phyloP scores from a whole-genome alignment of 2,113 vertebrate species.

The Equus quagga region DNA sequence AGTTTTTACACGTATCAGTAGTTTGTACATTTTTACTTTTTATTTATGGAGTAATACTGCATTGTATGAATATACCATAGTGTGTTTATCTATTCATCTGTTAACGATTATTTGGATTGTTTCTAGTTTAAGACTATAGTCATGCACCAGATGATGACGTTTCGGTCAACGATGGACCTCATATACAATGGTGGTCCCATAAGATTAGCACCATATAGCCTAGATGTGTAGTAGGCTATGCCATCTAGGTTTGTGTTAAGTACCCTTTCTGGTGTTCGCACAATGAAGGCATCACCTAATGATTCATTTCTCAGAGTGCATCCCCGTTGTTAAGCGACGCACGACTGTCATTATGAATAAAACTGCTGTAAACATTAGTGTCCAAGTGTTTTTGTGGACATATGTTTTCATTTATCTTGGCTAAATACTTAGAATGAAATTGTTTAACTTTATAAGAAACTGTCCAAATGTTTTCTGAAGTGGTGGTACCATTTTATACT shows the following conservation, averaged over 20 bases:
- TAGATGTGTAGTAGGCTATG: too few relatives aligned
- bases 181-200: too few relatives aligned
- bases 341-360: neutral
- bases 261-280: too few relatives aligned
- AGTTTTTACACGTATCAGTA: neutral
- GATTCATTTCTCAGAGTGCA: too few relatives aligned
- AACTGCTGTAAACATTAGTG: neutral
- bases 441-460: neutral
- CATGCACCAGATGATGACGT: too few relatives aligned
- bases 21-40: neutral
- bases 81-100: neutral
- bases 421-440: neutral
- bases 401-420: neutral
- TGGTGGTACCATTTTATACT: neutral
- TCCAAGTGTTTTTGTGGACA: neutral
- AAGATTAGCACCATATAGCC: too few relatives aligned
- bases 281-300: too few relatives aligned
- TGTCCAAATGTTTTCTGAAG: neutral
- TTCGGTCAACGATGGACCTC: too few relatives aligned
- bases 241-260: too few relatives aligned
- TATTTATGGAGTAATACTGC: neutral
- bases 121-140: neutral
- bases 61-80: neutral
- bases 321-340: too few relatives aligned
- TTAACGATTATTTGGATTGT: neutral